Conservation (phyloP, 2,797 vertebrate genomes). For the Gobionotothen gibberifrons region DNA sequence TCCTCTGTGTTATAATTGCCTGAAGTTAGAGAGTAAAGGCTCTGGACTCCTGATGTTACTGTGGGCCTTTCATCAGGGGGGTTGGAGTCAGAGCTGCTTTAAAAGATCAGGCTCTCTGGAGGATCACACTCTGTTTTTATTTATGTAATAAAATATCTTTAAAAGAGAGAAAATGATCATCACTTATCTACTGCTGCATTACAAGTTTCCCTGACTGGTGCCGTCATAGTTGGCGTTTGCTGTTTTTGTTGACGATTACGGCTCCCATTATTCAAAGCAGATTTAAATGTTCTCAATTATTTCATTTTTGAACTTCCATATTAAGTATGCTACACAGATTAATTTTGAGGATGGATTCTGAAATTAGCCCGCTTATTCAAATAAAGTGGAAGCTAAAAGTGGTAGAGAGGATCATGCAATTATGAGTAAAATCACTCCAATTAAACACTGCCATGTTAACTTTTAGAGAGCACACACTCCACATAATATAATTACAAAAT, state of each 20-base stretch:
- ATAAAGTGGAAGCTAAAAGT: constrained; percentile 87
- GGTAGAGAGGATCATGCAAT: constrained; percentile 87
- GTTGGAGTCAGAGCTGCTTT: constrained; percentile 82
- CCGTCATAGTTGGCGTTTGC: constrained; percentile 38
- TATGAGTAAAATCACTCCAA: constrained; percentile 88
- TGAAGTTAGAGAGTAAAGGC: constrained; percentile 87
- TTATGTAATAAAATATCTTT: constrained; percentile 84
- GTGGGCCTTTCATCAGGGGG: constrained; percentile 84
- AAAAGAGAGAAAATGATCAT: constrained; percentile 66
- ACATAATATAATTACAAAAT: constrained; percentile 84
- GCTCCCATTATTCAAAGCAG: constrained; percentile 51
- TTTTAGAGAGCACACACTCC: constrained; percentile 85
- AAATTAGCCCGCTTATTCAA: constrained; percentile 86
- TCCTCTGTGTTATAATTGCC: constrained; percentile 88
- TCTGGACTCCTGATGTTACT: constrained; percentile 83
- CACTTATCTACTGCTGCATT: constrained; percentile 56
- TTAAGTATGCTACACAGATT: constrained; percentile 77
- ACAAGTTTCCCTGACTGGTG: constrained; percentile 43
- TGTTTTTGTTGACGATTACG: constrained; percentile 55
- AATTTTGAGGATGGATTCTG: constrained; percentile 78
- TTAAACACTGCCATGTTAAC: constrained; percentile 87
- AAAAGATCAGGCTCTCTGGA: constrained; percentile 82
- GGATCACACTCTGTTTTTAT: constrained; percentile 80
- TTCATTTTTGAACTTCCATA: constrained; percentile 73
- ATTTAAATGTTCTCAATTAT: constrained; percentile 74